phyloP scores from a whole-genome alignment of 2,888 invertebrate species.

The Brenthis daphne region DNA sequence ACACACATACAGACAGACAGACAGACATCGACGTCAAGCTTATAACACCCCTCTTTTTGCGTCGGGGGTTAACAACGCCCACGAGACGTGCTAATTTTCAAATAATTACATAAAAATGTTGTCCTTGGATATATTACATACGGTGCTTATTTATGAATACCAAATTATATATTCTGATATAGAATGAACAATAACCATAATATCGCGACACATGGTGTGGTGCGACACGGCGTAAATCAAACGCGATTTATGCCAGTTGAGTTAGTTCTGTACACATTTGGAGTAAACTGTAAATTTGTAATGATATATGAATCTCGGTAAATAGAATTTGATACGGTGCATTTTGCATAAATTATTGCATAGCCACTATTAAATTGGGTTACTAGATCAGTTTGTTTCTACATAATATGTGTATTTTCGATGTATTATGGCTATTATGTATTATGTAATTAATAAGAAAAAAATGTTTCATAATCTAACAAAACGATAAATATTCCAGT shows the following conservation, averaged over 20 bases:
- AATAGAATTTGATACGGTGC: constrained; percentile 20
- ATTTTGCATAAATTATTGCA: constrained; percentile 18
- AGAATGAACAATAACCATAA: constrained; percentile 32
- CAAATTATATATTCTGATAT: constrained; percentile 22
- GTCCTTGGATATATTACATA: background rate
- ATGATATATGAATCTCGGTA: constrained; percentile 33
- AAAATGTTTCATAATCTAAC: too few species aligned
- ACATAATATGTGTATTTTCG: background rate
- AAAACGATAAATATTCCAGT: too few species aligned
- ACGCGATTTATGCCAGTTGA: constrained; percentile 40
- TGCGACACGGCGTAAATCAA: constrained; percentile 41
- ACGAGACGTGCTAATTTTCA: too few species aligned
- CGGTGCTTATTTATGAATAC: constrained; percentile 10
- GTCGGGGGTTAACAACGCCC: too few species aligned
- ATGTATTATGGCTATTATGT: too few species aligned
- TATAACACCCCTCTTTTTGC: too few species aligned
- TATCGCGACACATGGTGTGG: constrained; percentile 38
- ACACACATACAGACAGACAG: too few species aligned
- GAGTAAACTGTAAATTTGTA: constrained; percentile 36
- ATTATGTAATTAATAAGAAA: too few species aligned
- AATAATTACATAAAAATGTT: too few species aligned
- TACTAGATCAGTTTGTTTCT: background rate
- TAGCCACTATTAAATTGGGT: constrained; percentile 4
- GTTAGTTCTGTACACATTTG: constrained; percentile 35
- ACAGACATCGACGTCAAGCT: too few species aligned